phyloP scores from a whole-genome alignment of 2,888 invertebrate genomes.

The Lamproptera curius region DNA sequence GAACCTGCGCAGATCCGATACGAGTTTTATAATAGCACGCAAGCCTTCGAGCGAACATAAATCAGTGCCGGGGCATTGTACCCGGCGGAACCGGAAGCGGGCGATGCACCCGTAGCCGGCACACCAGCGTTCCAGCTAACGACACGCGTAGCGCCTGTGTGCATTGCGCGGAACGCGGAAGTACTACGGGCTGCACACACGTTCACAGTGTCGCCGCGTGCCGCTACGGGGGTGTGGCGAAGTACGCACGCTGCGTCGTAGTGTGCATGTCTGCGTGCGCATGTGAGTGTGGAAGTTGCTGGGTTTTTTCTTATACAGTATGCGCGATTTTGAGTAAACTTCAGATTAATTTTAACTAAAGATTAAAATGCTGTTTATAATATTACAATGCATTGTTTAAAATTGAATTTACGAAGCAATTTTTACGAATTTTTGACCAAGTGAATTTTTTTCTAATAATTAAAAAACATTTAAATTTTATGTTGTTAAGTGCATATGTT shows the following conservation, averaged over 20 bases:
- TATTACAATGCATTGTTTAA: too few relatives aligned
- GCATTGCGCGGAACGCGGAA: conserved; percentile 70
- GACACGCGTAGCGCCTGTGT: conserved; percentile 34
- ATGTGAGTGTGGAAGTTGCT: conserved; percentile 36
- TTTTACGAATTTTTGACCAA: too few relatives aligned
- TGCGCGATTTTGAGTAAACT: background rate
- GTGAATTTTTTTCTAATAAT: too few relatives aligned
- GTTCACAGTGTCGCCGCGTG: conserved; percentile 18
- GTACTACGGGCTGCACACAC: conserved; percentile 44
- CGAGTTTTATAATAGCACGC: conserved; percentile 66
- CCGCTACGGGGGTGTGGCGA: conserved; percentile 59
- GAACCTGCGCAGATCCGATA: conserved; percentile 44
- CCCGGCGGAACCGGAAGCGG: conserved; percentile 65
- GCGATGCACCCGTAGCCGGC: conserved; percentile 69
- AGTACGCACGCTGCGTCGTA: conserved; percentile 34
- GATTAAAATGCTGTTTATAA: too few relatives aligned
- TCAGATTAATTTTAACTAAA: too few relatives aligned
- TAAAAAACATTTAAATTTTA: too few relatives aligned
- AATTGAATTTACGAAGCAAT: too few relatives aligned
- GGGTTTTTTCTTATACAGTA: conserved; percentile 25
- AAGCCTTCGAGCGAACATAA: conserved; percentile 62
- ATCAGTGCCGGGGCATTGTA: conserved; percentile 70
- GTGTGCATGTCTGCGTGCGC: conserved; percentile 32
- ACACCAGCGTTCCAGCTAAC: conserved; percentile 24
- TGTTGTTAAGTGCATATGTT: too few relatives aligned